These are phyloP conservation scores for Elgonia sp. DNA, from an alignment of 2,888 invertebrate genomes.

Conservation along the genomic window DNA sequence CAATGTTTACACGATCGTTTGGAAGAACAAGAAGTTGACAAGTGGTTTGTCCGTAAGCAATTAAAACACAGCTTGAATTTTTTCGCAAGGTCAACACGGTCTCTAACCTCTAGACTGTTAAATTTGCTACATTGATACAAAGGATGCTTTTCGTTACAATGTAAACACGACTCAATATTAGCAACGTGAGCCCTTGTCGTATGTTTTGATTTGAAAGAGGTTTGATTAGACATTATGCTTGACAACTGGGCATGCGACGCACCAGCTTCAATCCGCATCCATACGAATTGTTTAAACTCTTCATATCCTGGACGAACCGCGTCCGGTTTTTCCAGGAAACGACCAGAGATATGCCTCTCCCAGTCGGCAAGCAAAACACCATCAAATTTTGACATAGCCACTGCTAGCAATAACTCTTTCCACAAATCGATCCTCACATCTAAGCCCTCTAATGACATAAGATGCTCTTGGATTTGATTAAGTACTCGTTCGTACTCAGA, in stretches of 20 bases:
- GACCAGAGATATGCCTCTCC: background rate
- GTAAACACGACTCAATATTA: too few relatives aligned
- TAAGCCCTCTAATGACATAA: background rate
- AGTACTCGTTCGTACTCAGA: background rate
- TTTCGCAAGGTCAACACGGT: too few relatives aligned
- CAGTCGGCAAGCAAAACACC: background rate
- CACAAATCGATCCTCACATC: background rate
- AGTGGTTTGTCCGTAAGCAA: too few relatives aligned
- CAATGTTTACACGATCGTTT: too few relatives aligned
- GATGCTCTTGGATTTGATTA: background rate
- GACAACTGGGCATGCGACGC: background rate
- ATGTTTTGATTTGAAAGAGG: too few relatives aligned
- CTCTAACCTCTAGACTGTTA: too few relatives aligned
- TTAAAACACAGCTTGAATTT: too few relatives aligned
- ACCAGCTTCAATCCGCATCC: background rate
- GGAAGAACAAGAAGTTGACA: too few relatives aligned
- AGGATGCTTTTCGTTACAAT: too few relatives aligned
- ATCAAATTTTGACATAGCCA: slow-evolving; percentile 14
- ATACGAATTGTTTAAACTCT: background rate
- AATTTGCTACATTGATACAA: too few relatives aligned
- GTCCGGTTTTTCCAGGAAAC: background rate
- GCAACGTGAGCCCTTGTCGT: too few relatives aligned
- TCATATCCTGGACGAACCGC: background rate
- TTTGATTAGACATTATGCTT: too few relatives aligned
- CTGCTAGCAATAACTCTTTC: background rate